Conservation (phyloP, 2,113 vertebrate species). For the Albula goreensis region DNA sequence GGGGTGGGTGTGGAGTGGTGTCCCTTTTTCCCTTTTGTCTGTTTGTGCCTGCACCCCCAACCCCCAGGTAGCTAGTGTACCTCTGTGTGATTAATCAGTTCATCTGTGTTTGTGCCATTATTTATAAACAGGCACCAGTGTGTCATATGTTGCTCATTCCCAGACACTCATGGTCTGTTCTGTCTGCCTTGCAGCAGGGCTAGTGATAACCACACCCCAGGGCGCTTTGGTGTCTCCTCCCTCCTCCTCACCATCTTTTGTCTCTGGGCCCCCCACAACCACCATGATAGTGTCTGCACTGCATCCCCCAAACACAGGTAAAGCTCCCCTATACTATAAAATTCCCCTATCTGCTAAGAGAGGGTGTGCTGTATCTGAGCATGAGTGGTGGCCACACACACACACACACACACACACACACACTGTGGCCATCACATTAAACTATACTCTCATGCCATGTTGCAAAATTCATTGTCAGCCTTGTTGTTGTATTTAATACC, state of each 20-base stretch:
- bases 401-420: not conserved
- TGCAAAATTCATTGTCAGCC: no score
- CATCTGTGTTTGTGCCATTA: not conserved
- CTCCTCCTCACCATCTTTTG: conserved; percentile 90
- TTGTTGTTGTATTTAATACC: no score
- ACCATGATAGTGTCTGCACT: conserved; percentile 94
- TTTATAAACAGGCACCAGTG: not conserved
- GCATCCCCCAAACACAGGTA: conserved; percentile 69
- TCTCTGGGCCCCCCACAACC: conserved; percentile 77
- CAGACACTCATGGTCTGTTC: conserved; percentile 9
- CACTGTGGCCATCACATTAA: not conserved
- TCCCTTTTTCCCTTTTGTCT: not conserved
- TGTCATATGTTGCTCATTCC: not conserved
- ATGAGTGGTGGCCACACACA: no score
- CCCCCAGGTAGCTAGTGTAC: not conserved
- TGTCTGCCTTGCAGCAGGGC: conserved; percentile 74
- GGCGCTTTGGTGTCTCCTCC: conserved; percentile 86
- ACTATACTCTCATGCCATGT: no score
- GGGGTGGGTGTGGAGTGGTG: not conserved
- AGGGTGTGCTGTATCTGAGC: no score
- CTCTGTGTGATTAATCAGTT: not conserved
- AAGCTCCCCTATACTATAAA: conserved; percentile 17
- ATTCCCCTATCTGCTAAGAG: not conserved
- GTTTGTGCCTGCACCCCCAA: not conserved
- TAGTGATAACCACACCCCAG: conserved; percentile 94